Base-by-base conservation (phyloP, 2,113 vertebrate genomes). In the Gnathonemus echidnorhynchus region DNA sequence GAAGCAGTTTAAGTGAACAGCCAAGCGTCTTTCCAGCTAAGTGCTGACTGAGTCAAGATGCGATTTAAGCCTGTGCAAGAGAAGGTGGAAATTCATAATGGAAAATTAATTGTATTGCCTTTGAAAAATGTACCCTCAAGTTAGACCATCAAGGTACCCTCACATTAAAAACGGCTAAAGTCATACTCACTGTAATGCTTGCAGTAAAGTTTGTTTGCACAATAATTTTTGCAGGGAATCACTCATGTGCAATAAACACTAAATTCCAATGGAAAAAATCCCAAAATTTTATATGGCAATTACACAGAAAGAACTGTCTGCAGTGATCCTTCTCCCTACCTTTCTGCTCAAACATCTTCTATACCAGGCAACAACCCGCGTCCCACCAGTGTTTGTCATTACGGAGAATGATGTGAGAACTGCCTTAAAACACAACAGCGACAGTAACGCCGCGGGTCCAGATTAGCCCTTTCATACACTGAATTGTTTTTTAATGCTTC, bases 31-130 rank as follows among this genome's bases (percentile, higher is more conserved):
- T 58, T 56, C 87, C 56, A 88, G 83, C 86, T 77, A 90, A 90
- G 50, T 90, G 89, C 88, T 91, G 91, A 87, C 89, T 35, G 49
- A 80, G 39, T 87, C 13, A 10, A 86, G 62, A 49, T 42, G 1
- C 53, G 17, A 11, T 58, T 11, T 42, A 53, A 17, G 31, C 31
- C 48, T 48, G 27, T 74, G 83, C 24, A n/a, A 27, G 21, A 48
- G 62, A 83, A 42, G n/a, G 31, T 83, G 21, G 84, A 35, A 35
- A 39, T 62, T 48, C 80, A 77, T 88, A 77, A 89, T 74, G 80
- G 45, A 90, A 89, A 85, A 88, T 74, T 87, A 87, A 91, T 92
- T 74, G 31, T 90, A 80, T 91, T 90, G 89, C 50, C 88, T 85
- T 92, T 87, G 77, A 62, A 88, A 84, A 88, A 42, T 19, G 7